Percentiles rank a stretch among this genome's conserved stretches.
Conservation (phyloP, 2,797 vertebrate species). For the Poeciliopsis turneri region DNA sequence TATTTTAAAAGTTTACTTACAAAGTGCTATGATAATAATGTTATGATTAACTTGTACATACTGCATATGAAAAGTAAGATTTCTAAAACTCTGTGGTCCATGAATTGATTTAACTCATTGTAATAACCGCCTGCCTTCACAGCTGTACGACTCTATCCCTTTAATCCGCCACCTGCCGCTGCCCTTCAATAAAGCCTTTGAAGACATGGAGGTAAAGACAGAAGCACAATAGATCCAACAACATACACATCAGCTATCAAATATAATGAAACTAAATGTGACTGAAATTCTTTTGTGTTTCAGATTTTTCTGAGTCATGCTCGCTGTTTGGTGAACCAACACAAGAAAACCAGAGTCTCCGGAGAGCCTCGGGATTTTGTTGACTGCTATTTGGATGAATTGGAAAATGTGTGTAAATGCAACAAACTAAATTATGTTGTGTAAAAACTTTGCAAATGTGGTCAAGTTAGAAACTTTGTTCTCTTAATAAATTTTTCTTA, state of each 20-base stretch:
- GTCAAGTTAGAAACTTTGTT: not conserved
- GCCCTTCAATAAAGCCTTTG: slow-evolving; percentile 70
- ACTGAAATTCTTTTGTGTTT: not conserved
- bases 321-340: slow-evolving; percentile 11
- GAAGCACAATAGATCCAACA: not conserved
- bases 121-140: not conserved
- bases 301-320: slow-evolving; percentile 29
- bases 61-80: too few species aligned
- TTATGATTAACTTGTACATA: too few species aligned
- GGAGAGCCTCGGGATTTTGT: slow-evolving; percentile 62
- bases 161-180: slow-evolving; percentile 66
- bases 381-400: slow-evolving; percentile 68
- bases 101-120: too few species aligned
- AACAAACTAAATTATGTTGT: not conserved
- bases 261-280: not conserved
- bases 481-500: not conserved
- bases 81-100: too few species aligned
- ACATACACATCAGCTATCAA: not conserved
- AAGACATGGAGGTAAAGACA: slow-evolving; percentile 32
- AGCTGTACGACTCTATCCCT: slow-evolving; percentile 76
- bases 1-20: not conserved
- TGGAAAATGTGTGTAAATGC: slow-evolving; percentile 51
- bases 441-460: not conserved
- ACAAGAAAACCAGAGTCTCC: slow-evolving; percentile 56
- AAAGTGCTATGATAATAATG: too few species aligned